phyloP scores from a whole-genome alignment of 2,888 invertebrate genomes.

The Lamproptera curius region DNA sequence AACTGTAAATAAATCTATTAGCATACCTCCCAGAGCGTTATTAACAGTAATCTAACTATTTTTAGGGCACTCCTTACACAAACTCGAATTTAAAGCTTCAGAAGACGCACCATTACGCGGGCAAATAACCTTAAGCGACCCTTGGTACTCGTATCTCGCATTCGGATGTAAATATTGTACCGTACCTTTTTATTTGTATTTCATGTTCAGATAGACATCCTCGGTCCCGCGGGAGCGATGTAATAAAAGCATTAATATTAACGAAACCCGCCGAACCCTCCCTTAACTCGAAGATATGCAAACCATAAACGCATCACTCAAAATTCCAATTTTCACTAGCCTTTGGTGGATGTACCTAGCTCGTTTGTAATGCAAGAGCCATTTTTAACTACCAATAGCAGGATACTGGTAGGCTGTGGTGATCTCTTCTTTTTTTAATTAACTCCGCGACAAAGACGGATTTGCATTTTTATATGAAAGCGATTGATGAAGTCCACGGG shows the following conservation, averaged over 20 bases:
- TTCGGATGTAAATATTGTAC: constrained; percentile 19
- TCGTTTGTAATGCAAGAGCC: constrained; percentile 69
- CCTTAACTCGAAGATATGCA: constrained; percentile 56
- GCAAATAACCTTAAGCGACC: constrained; percentile 13
- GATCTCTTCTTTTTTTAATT: constrained; percentile 47
- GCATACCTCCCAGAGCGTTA: too few species aligned
- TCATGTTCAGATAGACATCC: constrained; percentile 26
- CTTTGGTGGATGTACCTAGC: too few species aligned
- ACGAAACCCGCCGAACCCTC: constrained; percentile 40
- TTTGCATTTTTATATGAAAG: constrained; percentile 65
- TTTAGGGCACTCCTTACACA: too few species aligned
- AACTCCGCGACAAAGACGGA: constrained; percentile 53
- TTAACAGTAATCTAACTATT: too few species aligned
- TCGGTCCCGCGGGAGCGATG: constrained; percentile 40
- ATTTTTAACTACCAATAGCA: constrained; percentile 31
- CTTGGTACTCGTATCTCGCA: constrained; percentile 17
- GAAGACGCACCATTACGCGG: constrained; percentile 13
- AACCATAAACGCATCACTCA: too few species aligned
- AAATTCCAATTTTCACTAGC: too few species aligned
- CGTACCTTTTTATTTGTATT: constrained; percentile 29
- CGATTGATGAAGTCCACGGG: constrained; percentile 31
- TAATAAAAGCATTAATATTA: constrained; percentile 65
- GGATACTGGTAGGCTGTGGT: constrained; percentile 31
- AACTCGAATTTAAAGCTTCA: constrained; percentile 12
- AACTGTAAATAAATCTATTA: too few species aligned